Conservation (phyloP, 2,113 vertebrate genomes). For the Hippocampus comes region DNA sequence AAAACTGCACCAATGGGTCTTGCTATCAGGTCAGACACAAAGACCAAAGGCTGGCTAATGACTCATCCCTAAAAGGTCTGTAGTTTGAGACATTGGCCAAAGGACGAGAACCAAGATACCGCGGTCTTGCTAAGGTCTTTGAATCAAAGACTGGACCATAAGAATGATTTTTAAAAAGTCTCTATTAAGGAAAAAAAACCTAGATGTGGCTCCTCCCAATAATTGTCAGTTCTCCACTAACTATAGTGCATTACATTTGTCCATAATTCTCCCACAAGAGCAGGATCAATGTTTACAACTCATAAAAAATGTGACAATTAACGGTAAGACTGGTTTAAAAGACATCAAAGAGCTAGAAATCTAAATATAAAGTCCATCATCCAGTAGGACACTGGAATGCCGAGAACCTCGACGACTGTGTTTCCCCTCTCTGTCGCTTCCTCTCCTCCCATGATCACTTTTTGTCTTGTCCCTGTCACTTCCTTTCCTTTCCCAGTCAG, state of each 20-base stretch:
- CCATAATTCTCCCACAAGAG: not conserved
- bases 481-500: constrained; percentile 23
- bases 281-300: not conserved
- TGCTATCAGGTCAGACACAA: not conserved
- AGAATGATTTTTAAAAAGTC: not conserved
- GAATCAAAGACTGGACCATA: not conserved
- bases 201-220: not conserved
- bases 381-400: constrained; percentile 17
- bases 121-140: too few relatives aligned
- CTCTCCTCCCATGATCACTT: constrained; percentile 23
- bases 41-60: not conserved
- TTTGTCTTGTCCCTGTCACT: constrained; percentile 24
- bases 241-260: not conserved
- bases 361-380: constrained; percentile 55
- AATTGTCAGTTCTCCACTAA: not conserved
- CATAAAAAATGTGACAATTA: not conserved
- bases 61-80: too few relatives aligned
- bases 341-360: not conserved
- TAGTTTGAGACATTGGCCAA: too few relatives aligned
- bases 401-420: constrained; percentile 17
- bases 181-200: not conserved
- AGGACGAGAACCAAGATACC: too few relatives aligned
- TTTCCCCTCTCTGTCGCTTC: constrained; percentile 15
- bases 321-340: not conserved
- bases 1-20: too few relatives aligned